Conservation (phyloP, 2,797 vertebrate genomes). For the Anas acuta region DNA sequence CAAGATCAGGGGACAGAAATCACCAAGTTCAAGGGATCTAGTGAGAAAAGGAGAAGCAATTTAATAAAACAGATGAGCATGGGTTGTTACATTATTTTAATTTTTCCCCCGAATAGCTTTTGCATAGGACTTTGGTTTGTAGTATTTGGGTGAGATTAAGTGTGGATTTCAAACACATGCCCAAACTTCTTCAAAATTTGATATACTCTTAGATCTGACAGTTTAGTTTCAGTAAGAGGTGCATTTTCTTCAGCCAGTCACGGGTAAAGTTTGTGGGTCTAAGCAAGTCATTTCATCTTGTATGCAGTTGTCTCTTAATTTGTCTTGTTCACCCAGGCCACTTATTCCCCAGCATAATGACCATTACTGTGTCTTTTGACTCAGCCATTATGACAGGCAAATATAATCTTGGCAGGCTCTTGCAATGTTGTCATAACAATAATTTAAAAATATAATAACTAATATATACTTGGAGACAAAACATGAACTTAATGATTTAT, state of each 20-base stretch:
- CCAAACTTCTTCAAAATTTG: background rate
- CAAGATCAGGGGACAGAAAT: background rate
- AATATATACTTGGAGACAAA: background rate
- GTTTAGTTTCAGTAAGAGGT: background rate
- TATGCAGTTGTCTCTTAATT: background rate
- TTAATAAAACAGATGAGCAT: background rate
- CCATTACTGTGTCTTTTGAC: background rate
- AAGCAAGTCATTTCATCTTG: background rate
- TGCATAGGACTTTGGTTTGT: background rate
- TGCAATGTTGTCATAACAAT: background rate
- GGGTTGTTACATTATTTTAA: background rate
- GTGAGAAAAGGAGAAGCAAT: background rate
- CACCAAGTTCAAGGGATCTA: background rate
- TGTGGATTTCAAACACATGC: background rate
- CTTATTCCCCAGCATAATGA: background rate
- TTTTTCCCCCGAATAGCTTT: background rate
- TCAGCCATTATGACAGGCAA: background rate
- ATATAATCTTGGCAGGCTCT: background rate
- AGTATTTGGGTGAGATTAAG: background rate
- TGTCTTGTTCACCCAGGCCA: background rate
- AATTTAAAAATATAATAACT: background rate
- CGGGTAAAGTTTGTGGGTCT: fast-evolving
- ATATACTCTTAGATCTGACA: background rate
- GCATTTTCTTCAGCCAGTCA: background rate
- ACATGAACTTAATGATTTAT: background rate